phyloP scores from a whole-genome alignment of 2,113 vertebrate species.

The Eretmochelys imbricata region DNA sequence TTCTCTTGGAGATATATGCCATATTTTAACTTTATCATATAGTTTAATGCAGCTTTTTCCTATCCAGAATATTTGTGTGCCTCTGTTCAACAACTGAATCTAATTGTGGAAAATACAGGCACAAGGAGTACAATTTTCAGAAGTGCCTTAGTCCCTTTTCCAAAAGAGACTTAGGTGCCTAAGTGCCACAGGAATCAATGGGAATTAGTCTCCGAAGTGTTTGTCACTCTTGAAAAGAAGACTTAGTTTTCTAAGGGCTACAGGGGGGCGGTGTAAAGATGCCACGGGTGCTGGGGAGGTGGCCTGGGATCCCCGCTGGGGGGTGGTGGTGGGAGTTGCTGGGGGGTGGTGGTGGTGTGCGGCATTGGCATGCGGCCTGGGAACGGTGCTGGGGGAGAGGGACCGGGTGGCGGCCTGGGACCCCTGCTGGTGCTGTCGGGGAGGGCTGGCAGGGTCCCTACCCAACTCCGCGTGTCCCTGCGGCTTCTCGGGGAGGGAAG shows the following conservation, averaged over 20 bases:
- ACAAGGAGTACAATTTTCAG: neutral
- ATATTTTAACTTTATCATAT: neutral
- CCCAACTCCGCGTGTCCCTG: too few relatives aligned
- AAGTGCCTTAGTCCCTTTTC: neutral
- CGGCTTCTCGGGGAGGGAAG: too few relatives aligned
- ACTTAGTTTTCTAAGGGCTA: neutral
- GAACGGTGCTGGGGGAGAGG: too few relatives aligned
- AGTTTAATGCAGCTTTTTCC: neutral
- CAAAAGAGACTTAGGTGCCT: neutral
- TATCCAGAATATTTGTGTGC: rapidly evolving
- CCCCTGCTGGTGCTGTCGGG: too few relatives aligned
- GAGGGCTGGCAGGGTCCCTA: too few relatives aligned
- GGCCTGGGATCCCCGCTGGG: too few relatives aligned
- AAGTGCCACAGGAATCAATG: neutral
- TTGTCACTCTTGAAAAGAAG: neutral
- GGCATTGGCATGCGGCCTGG: too few relatives aligned
- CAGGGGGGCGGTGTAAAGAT: too few relatives aligned
- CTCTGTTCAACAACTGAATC: neutral
- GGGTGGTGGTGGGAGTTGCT: too few relatives aligned
- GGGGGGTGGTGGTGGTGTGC: too few relatives aligned
- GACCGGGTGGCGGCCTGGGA: too few relatives aligned
- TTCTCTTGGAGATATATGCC: neutral
- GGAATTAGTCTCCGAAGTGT: neutral
- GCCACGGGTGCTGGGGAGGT: too few relatives aligned
- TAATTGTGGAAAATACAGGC: neutral